phyloP scores from a whole-genome alignment of 1,140 invertebrate genomes.

The Halesus radiatus region DNA sequence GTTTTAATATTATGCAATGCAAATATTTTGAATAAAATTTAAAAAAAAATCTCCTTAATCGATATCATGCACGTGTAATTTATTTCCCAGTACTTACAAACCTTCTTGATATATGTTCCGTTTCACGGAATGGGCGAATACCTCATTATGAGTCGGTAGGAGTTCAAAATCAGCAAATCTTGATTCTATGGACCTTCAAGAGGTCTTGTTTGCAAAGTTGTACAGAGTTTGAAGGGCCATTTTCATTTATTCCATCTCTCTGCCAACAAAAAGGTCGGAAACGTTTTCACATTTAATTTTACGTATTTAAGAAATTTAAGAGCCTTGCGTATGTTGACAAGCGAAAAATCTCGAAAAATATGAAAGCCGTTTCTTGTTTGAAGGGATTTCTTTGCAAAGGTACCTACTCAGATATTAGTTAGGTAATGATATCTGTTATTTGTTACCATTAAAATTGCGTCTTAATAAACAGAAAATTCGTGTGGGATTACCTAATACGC shows the following conservation, averaged over 20 bases:
- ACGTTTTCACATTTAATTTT: slow-evolving; percentile 5
- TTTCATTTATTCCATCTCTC: slow-evolving; percentile 21
- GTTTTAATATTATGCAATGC: too few relatives aligned
- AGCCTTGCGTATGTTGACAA: too few relatives aligned
- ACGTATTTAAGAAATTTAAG: slow-evolving; percentile 10
- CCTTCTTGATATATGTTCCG: background rate
- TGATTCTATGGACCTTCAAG: slow-evolving; percentile 16
- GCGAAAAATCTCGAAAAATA: too few relatives aligned
- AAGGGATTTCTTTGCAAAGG: background rate
- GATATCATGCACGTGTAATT: too few relatives aligned
- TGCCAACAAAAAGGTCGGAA: slow-evolving; percentile 12
- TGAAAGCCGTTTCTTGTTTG: background rate
- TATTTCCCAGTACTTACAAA: background rate
- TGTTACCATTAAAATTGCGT: too few relatives aligned
- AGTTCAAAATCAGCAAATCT: slow-evolving; percentile 17
- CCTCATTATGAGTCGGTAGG: background rate
- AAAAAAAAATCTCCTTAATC: too few relatives aligned
- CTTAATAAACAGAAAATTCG: too few relatives aligned
- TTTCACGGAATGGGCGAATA: background rate
- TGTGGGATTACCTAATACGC: too few relatives aligned
- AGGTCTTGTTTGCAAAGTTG: slow-evolving; percentile 20
- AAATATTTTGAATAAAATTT: too few relatives aligned
- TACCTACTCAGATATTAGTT: too few relatives aligned
- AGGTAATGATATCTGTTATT: too few relatives aligned
- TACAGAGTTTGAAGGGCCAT: background rate